Evolutionary conservation across 2,888 invertebrate genomes (phyloP).

Genomic region (Linyphia triangularis): DNA sequence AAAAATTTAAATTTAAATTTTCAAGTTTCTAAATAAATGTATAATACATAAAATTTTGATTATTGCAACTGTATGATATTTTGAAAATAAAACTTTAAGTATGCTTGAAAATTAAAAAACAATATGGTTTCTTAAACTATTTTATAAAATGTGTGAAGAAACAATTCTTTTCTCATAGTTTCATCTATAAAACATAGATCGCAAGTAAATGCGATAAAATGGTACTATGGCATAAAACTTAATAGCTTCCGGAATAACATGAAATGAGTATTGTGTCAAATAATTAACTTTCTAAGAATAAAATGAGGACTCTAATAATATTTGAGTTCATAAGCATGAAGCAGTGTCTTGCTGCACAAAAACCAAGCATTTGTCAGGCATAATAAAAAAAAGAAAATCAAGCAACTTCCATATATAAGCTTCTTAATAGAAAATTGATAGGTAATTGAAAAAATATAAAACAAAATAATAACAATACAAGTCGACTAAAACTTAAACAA

Average conservation of each 20-base stretch:
- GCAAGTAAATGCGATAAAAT: too few relatives aligned
- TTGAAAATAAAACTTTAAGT: not conserved
- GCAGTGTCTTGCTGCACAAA: not conserved
- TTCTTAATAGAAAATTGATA: slow-evolving; percentile 37
- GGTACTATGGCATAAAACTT: too few relatives aligned
- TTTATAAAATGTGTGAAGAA: not conserved
- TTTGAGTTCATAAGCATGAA: not conserved
- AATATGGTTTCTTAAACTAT: too few relatives aligned
- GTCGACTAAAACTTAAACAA: slow-evolving; percentile 47
- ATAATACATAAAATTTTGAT: not conserved
- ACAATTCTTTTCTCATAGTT: too few relatives aligned
- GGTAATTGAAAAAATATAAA: slow-evolving; percentile 50
- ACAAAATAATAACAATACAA: slow-evolving; percentile 47
- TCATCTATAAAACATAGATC: too few relatives aligned
- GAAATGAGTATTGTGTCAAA: too few relatives aligned
- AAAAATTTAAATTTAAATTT: not conserved
- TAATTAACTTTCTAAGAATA: not conserved
- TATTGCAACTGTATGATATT: not conserved
- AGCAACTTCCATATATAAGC: slow-evolving; percentile 35
- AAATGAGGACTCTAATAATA: too few relatives aligned
- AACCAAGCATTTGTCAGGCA: not conserved
- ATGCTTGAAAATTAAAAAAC: not conserved
- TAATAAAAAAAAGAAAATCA: slow-evolving; percentile 23
- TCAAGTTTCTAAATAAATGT: too few relatives aligned
- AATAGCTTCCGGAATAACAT: too few relatives aligned